A percentile compares a stretch with the other conserved stretches of the same genome.
Conservation (phyloP, 2,888 invertebrate genomes). For the Coelinius sp. region DNA sequence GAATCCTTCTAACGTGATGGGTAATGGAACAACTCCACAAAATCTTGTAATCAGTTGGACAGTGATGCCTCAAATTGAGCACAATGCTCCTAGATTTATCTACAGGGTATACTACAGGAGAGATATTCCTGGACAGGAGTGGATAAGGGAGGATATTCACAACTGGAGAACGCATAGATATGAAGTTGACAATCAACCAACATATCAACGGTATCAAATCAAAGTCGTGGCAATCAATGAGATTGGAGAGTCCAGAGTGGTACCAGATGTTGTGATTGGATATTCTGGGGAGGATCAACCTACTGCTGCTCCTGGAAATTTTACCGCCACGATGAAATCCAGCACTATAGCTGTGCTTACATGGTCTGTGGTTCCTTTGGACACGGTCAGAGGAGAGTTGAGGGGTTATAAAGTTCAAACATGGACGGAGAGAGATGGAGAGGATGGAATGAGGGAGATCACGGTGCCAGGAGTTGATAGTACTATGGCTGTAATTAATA, state of each 20-base stretch:
- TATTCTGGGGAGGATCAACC: constrained; percentile 96
- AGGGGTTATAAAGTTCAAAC: constrained; percentile 97
- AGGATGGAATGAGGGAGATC: constrained; percentile 82
- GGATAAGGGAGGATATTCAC: constrained; percentile 80
- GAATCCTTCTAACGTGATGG: constrained; percentile 94
- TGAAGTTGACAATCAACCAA: constrained; percentile 85
- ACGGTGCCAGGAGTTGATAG: constrained; percentile 80
- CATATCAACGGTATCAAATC: constrained; percentile 90
- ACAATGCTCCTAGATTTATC: constrained; percentile 94
- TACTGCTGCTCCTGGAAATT: constrained; percentile 84
- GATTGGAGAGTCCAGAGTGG: constrained; percentile 86
- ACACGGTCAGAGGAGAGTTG: constrained; percentile 91
- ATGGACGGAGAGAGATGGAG: constrained; percentile 87
- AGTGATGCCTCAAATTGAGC: constrained; percentile 96
- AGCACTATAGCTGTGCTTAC: constrained; percentile 87
- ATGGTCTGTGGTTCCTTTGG: constrained; percentile 89
- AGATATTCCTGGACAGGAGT: constrained; percentile 81
- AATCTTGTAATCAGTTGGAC: constrained; percentile 97
- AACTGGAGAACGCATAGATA: constrained; percentile 84
- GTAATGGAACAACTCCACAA: constrained; percentile 88
- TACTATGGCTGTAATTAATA: constrained; percentile 82
- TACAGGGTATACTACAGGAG: constrained; percentile 91
- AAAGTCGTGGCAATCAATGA: constrained; percentile 94
- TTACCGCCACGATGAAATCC: constrained; percentile 83
- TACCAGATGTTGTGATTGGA: constrained; percentile 85